Percentiles rank a stretch among this genome's conserved stretches.
Evolutionary conservation across 2,797 vertebrate species (phyloP).

Genomic region (Syngnathus acus): DNA sequence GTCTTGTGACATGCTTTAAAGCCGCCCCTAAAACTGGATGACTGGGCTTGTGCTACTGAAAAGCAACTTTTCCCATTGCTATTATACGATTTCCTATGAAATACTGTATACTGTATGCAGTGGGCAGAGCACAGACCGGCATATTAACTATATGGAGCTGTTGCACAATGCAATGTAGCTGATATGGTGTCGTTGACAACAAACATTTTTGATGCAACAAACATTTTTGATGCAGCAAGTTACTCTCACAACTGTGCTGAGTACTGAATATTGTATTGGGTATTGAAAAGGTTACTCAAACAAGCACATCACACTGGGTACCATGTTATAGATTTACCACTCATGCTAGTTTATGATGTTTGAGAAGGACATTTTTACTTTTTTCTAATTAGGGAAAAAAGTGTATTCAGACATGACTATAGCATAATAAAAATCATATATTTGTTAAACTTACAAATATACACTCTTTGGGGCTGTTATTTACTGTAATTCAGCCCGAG

Average conservation of each 20-base stretch:
- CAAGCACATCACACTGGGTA: background rate
- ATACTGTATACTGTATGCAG: conserved; percentile 34
- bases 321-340: background rate
- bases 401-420: background rate
- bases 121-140: conserved; percentile 28
- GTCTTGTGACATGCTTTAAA: conserved; percentile 93
- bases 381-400: background rate
- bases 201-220: background rate
- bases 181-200: conserved; percentile 2
- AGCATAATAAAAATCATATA: background rate
- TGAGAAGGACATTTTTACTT: background rate
- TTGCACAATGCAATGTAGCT: conserved; percentile 21
- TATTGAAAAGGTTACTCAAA: background rate
- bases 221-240: background rate
- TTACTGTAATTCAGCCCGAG: background rate
- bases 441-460: background rate
- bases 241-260: background rate
- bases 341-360: background rate
- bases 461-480: background rate
- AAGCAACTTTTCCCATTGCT: conserved; percentile 54
- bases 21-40: conserved; percentile 82
- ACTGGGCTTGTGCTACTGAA: conserved; percentile 46
- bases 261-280: background rate
- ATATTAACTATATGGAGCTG: conserved; percentile 33
- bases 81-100: conserved; percentile 44